Conservation (phyloP, 2,888 invertebrate genomes). For the Pasiphila rectangulata region DNA sequence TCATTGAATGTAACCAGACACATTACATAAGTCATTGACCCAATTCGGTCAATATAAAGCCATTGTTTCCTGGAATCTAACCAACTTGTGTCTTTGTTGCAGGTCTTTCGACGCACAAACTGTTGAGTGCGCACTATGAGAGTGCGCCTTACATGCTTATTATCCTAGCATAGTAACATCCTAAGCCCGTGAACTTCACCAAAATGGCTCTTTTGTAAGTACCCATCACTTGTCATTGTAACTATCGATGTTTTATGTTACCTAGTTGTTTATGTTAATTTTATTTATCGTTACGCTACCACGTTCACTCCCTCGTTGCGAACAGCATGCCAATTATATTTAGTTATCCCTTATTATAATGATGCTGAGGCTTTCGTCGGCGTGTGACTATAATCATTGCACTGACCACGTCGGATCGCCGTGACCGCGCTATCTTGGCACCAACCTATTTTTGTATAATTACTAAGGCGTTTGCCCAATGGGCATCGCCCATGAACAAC, state of each 20-base stretch:
- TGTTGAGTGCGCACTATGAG: constrained; percentile 70
- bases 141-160: constrained; percentile 68
- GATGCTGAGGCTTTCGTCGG: constrained; percentile 82
- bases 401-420: constrained; percentile 76
- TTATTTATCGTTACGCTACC: constrained; percentile 76
- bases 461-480: constrained; percentile 23
- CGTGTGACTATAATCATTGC: constrained; percentile 74
- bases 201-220: constrained; percentile 74
- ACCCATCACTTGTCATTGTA: constrained; percentile 55
- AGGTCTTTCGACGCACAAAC: constrained; percentile 58
- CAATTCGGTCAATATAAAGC: neutral
- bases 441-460: constrained; percentile 67
- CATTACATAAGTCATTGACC: neutral
- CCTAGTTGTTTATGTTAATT: constrained; percentile 59
- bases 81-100: constrained; percentile 56
- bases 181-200: constrained; percentile 51
- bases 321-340: constrained; percentile 80
- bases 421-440: constrained; percentile 71
- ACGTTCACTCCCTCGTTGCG: constrained; percentile 79
- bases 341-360: constrained; percentile 67
- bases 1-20: neutral
- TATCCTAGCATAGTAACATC: constrained; percentile 60
- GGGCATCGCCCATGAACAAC: too few relatives aligned
- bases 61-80: neutral
- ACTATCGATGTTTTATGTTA: constrained; percentile 71